Evolutionary conservation across 2,113 vertebrate species (phyloP), one percentile per base, ranked within the genome.

Genomic region (Phocoena phocoena): DNA sequence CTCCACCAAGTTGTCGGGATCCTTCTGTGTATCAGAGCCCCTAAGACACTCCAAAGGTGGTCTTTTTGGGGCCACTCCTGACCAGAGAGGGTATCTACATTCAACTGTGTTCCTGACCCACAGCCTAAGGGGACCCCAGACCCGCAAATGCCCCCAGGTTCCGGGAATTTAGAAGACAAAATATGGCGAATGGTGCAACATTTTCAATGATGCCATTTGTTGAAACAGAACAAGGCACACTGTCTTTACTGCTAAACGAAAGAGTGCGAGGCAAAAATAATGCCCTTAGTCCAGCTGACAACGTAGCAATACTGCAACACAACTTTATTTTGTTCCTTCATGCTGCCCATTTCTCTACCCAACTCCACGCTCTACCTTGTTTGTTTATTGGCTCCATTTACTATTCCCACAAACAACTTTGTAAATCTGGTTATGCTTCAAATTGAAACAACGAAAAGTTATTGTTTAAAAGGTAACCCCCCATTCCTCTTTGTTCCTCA

Each of bases 361-460:
- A 1, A 17, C n/a, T 6, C 41, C 13, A 67, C 12, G 8, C 1
- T 73, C 67, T 15, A 28, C 21, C 70, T 70, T 79, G 55, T 95
- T 90, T 88, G 71, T 55, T 84, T 85, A 23, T 17, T 55, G 63
- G 65, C 79, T 80, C 44, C 74, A 74, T 88, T 85, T 95, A 73
- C 71, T 63, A 38, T 68, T 81, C 36, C 70, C 53, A 87, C 41
- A 55, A 88, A 62, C 41, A 58, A 87, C 36, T 87, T 31, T 65
- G 70, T 71, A 87, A 81, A 71, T 81, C 70, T 21, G 53, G 68
- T 73, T 97, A 71, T 2, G 36, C 60, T 93, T 87, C 53, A 77
- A 91, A 65, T 92, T 70, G 80, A 94, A 91, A 87, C 79, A 95
- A 97, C 70, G 80, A 80, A 96, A 95, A 65, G 80, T 68, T 74